Base-by-base conservation (phyloP, 35 echinoderm and acorn worm species). In the Nesometra sesokonis region DNA sequence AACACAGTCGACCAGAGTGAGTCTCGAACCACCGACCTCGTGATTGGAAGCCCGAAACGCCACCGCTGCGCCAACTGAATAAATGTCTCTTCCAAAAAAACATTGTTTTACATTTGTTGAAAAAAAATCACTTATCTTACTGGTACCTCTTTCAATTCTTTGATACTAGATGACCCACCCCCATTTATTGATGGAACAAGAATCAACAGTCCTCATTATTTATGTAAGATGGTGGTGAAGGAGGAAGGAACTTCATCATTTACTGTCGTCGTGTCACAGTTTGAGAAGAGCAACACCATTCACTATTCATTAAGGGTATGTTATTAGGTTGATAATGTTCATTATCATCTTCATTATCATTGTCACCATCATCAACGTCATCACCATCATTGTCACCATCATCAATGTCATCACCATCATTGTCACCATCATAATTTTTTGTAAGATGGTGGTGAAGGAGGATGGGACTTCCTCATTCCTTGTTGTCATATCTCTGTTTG, bases 191-290 rank as follows among this genome's bases (percentile, higher is more conserved):
- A 94, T 84, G 96, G 96, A 0, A 99, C 96, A 0, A 86, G 96
- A 17, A 99, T 99, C 83, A 99, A 99, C 93, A 99, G 96, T 77
- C 96, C 96, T 38, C 96, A 99, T 78, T 99, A 99, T 43, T 77
- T 99, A 40, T 92, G 90, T 36, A 99, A 99, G 90, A 92, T 99
- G 96, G 30, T 99, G 27, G 82, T 94, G 21, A 82, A 91, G 47
- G 92, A 97, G 29, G 93, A 93, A 76, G 88, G 87, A 27, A 47
- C 93, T 0, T 83, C 85, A 5, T 83, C 89, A 29, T 99, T 79
- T 37, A 94, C 90, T 0, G 57, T 99, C 43, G 83, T 99, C 13
- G 88, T 99, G 8, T 99, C 96, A 11, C 96, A 99, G 90, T 99
- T 94, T 94, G 96, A 99, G 40, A 99, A 99, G 80, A 99, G 90